Percentiles rank a stretch among this genome's conserved stretches.
These are phyloP conservation scores for Conus canariensis DNA, from an alignment of 2,888 invertebrate genomes.

Conservation along the genomic window DNA sequence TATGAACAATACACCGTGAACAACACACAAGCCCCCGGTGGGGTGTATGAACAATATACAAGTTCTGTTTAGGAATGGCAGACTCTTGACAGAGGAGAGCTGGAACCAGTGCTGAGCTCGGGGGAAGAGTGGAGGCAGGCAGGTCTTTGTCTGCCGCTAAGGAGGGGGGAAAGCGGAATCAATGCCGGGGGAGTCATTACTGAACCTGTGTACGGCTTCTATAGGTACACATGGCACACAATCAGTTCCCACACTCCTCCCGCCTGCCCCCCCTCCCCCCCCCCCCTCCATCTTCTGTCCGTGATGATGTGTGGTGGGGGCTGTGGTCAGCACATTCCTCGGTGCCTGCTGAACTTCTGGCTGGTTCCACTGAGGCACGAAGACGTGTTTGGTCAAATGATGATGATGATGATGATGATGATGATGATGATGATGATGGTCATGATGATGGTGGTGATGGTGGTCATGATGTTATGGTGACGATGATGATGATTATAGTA, in stretches of 20 bases:
- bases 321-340: too few relatives aligned
- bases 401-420: too few relatives aligned
- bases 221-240: background rate
- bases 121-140: background rate
- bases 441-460: too few relatives aligned
- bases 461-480: too few relatives aligned
- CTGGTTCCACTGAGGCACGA: too few relatives aligned
- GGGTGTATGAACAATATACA: background rate
- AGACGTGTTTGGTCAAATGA: too few relatives aligned
- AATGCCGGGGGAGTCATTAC: background rate
- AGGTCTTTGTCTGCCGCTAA: background rate
- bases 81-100: background rate
- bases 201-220: background rate
- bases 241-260: background rate
- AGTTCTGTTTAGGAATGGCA: background rate
- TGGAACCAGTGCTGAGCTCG: background rate
- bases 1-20: constrained; percentile 5
- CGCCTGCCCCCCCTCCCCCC: background rate
- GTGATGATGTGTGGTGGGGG: too few relatives aligned
- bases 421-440: too few relatives aligned
- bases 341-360: too few relatives aligned
- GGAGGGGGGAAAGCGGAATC: too few relatives aligned
- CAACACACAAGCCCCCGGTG: background rate
- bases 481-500: too few relatives aligned
- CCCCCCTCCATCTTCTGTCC: background rate